Conservation (phyloP, 2,888 invertebrate species). For the Protonemura montana region DNA sequence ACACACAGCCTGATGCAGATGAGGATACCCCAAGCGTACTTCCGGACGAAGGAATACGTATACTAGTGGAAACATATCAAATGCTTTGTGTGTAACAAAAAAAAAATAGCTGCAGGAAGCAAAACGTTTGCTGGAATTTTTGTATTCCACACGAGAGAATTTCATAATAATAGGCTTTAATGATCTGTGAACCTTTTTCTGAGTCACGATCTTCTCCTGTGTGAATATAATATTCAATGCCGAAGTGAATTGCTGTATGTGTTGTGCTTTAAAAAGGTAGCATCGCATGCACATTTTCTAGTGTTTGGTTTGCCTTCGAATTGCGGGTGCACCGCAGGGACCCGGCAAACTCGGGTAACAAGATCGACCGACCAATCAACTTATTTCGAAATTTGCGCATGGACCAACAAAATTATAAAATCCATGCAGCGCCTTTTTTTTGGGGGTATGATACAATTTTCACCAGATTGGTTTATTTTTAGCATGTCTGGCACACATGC, state of each 20-base stretch:
- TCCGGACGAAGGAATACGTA: neutral
- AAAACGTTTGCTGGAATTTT: conserved; percentile 24
- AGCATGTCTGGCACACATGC: neutral
- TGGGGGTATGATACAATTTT: neutral
- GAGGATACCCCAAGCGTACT: neutral
- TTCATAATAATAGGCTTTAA: conserved; percentile 13
- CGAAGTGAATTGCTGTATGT: neutral
- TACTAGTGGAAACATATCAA: neutral
- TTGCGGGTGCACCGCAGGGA: neutral
- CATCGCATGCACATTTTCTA: neutral
- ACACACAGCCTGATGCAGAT: neutral
- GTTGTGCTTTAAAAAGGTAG: neutral
- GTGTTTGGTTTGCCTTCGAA: neutral
- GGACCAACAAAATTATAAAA: neutral
- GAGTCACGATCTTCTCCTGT: neutral
- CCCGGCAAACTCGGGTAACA: neutral
- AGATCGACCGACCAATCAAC: neutral
- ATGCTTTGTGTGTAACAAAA: neutral
- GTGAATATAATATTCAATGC: conserved; percentile 16
- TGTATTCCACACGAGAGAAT: conserved; percentile 23
- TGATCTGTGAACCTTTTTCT: conserved; percentile 24
- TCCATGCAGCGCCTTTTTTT: neutral
- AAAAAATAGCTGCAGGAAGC: conserved; percentile 28
- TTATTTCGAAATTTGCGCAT: neutral
- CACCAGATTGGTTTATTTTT: neutral